Conservation (phyloP, 35 echinoderm and acorn worm species). For the Apostichopus japonicus region DNA sequence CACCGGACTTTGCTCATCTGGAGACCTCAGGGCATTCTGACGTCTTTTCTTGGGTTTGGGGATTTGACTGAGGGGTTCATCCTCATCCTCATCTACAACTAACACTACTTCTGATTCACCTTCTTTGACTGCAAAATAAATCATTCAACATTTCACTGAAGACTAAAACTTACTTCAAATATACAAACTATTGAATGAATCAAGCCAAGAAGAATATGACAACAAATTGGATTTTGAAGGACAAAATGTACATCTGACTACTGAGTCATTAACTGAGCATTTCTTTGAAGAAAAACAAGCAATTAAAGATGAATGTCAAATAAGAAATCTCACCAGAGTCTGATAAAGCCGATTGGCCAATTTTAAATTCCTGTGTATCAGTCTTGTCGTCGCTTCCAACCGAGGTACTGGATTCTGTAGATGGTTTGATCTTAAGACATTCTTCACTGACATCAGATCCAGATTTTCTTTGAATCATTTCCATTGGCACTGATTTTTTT, state of each 20-base stretch:
- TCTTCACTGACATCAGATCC: background rate
- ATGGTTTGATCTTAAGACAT: background rate
- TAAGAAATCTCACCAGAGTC: background rate
- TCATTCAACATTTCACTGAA: no score
- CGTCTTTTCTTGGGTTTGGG: slow-evolving; percentile 37
- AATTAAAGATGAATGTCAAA: background rate
- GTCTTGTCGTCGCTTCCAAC: background rate
- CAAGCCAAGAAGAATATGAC: no score
- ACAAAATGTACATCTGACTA: no score
- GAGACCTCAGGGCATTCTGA: slow-evolving; percentile 20
- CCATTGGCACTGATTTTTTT: background rate
- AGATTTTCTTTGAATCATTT: background rate
- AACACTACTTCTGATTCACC: background rate
- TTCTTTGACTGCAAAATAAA: background rate
- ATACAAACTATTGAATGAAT: no score
- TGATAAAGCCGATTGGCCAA: background rate
- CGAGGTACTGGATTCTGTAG: background rate
- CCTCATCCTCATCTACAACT: slow-evolving; percentile 48
- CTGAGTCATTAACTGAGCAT: no score
- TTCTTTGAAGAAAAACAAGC: no score
- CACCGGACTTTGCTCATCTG: background rate
- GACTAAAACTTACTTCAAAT: no score
- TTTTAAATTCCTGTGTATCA: background rate
- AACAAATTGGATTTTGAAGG: no score
- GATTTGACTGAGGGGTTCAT: slow-evolving; percentile 40